Evolutionary conservation across 1,140 invertebrate species (phyloP).

Genomic region (Papilio glaucus): DNA sequence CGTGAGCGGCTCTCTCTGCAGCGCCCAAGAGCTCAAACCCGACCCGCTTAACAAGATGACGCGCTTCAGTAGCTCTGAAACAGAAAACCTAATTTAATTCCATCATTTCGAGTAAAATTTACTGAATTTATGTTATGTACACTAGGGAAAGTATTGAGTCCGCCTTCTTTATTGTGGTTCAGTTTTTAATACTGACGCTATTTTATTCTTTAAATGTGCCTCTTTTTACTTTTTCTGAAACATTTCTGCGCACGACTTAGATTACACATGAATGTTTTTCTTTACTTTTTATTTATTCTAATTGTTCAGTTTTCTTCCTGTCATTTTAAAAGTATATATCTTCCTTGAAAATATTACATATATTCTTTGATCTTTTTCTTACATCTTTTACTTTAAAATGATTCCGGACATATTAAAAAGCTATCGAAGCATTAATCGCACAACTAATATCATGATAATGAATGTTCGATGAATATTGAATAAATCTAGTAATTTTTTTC

Average conservation of each 20-base stretch:
- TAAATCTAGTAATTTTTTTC: no score
- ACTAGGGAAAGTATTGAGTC: slow-evolving; percentile 44
- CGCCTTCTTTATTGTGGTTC: slow-evolving; percentile 43
- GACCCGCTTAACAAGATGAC: slow-evolving; percentile 97
- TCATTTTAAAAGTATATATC: no score
- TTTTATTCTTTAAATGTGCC: not conserved
- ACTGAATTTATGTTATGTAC: slow-evolving; percentile 52
- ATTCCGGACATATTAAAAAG: no score
- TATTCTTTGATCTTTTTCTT: no score
- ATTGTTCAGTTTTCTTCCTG: no score
- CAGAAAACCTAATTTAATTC: slow-evolving; percentile 75
- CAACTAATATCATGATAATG: no score
- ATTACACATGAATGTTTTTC: no score
- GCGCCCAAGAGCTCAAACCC: slow-evolving; percentile 96
- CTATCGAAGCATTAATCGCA: no score
- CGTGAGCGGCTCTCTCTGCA: slow-evolving; percentile 93
- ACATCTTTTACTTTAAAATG: no score
- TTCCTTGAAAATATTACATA: no score
- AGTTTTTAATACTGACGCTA: slow-evolving; percentile 24
- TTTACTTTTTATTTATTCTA: no score
- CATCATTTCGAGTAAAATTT: slow-evolving; percentile 60
- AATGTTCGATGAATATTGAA: no score
- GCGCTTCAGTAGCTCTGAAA: slow-evolving; percentile 94
- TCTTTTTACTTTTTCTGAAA: slow-evolving; percentile 29
- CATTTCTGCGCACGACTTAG: not conserved